A percentile compares a stretch with the other conserved stretches of the same genome.
These are phyloP conservation scores for Passer montanus DNA, from an alignment of 2,113 vertebrate genomes.

Conservation along the genomic window DNA sequence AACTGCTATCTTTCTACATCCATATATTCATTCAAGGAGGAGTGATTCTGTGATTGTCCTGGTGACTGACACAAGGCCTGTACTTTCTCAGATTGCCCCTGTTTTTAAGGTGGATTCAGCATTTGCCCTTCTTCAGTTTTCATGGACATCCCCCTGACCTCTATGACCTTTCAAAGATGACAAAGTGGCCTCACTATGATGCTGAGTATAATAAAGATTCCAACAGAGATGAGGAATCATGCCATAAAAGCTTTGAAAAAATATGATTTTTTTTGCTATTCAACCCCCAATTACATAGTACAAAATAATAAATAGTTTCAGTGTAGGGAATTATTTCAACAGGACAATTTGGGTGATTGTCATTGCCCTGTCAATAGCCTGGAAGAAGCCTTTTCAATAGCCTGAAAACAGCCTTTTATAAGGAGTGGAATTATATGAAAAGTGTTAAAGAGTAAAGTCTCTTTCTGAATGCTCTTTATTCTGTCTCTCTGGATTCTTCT, in stretches of 20 bases:
- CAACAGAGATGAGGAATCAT: neutral
- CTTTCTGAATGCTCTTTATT: slow-evolving; percentile 59
- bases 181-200: neutral
- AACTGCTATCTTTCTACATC: neutral
- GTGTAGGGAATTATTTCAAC: slow-evolving; percentile 46
- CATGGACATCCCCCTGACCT: neutral
- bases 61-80: neutral
- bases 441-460: slow-evolving; percentile 42
- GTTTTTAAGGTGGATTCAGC: neutral
- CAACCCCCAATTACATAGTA: neutral
- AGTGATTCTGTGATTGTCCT: neutral
- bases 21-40: neutral
- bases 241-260: slow-evolving; percentile 20
- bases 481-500: slow-evolving; percentile 29
- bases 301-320: slow-evolving; percentile 53
- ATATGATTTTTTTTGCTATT: slow-evolving; percentile 15
- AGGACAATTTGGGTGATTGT: slow-evolving; percentile 35
- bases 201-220: neutral
- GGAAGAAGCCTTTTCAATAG: slow-evolving; percentile 49
- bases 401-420: slow-evolving; percentile 57
- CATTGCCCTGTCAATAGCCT: slow-evolving; percentile 43
- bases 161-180: neutral
- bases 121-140: neutral
- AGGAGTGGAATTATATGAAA: slow-evolving; percentile 53
- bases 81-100: neutral